These are phyloP conservation scores for Leptinotarsa haldemani DNA, from an alignment of 2,888 invertebrate species.

Conservation along the genomic window DNA sequence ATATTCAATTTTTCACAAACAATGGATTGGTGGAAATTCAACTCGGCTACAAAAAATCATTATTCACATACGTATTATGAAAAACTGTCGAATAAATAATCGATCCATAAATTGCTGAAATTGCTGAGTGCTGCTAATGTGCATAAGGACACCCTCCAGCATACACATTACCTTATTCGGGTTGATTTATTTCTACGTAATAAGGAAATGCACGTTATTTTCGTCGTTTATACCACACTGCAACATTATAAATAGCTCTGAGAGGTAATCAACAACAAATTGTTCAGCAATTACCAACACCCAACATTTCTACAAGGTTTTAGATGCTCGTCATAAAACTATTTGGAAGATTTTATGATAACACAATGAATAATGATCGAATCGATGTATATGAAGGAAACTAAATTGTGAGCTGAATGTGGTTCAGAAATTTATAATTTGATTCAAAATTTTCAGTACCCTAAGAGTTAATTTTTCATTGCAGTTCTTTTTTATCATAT, in stretches of 20 bases:
- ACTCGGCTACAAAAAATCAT: background rate
- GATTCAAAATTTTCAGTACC: too few relatives aligned
- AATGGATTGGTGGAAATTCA: background rate
- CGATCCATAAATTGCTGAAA: background rate
- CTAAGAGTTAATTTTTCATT: too few relatives aligned
- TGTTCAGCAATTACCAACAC: background rate
- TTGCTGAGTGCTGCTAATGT: conserved; percentile 5
- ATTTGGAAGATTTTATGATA: background rate
- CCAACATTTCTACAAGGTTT: background rate
- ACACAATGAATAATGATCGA: background rate
- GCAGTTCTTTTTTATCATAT: too few relatives aligned
- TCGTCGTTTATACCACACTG: conserved; percentile 4
- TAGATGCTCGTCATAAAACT: background rate
- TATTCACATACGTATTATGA: background rate
- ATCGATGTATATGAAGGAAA: too few relatives aligned
- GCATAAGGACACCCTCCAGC: conserved; percentile 3
- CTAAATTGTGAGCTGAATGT: too few relatives aligned
- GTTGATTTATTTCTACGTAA: conserved; percentile 5
- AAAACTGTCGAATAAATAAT: conserved; percentile 11
- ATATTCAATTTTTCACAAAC: too few relatives aligned
- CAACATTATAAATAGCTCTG: background rate
- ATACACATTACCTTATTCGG: conserved; percentile 8
- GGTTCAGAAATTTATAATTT: too few relatives aligned
- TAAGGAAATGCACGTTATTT: conserved; percentile 7
- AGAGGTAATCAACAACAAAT: conserved; percentile 1